These are phyloP conservation scores for Alca torda DNA, from an alignment of 2,797 vertebrate species.

Conservation along the genomic window DNA sequence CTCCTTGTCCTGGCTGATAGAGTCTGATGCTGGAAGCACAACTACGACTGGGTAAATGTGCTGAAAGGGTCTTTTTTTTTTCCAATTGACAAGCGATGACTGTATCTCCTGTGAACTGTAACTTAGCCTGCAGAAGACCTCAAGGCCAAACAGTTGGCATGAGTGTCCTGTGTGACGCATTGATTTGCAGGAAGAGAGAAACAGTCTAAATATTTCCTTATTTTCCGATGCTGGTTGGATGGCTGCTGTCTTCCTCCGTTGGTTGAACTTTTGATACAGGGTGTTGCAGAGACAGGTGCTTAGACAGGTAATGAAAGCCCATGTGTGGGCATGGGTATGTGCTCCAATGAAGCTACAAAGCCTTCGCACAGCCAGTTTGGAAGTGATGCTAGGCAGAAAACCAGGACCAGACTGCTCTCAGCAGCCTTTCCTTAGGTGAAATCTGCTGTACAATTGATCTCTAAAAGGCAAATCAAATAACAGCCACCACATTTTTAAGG, in stretches of 20 bases:
- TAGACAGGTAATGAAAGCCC: neutral
- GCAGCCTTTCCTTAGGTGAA: constrained; percentile 27
- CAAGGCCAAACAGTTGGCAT: neutral
- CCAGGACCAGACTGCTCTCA: neutral
- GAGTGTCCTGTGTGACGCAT: neutral
- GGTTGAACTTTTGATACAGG: neutral
- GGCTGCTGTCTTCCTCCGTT: neutral
- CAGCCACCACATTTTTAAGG: constrained; percentile 57
- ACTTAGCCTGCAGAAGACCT: neutral
- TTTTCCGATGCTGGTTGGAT: neutral
- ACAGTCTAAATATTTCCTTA: neutral
- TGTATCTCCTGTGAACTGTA: constrained; percentile 2
- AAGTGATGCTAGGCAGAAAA: neutral
- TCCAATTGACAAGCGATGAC: neutral
- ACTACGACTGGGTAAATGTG: neutral
- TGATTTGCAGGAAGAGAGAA: neutral
- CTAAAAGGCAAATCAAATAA: constrained; percentile 65
- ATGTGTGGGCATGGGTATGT: neutral
- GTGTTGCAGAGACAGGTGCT: neutral
- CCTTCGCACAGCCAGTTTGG: neutral
- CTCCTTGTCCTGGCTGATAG: neutral
- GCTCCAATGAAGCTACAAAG: neutral
- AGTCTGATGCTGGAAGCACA: neutral
- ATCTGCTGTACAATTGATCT: constrained; percentile 36
- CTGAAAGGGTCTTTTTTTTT: neutral